Evolutionary conservation across 92 coral and sea anemone species (phyloP), one percentile per base, ranked within the genome.

Genomic region (Bergia puertoricense): DNA sequence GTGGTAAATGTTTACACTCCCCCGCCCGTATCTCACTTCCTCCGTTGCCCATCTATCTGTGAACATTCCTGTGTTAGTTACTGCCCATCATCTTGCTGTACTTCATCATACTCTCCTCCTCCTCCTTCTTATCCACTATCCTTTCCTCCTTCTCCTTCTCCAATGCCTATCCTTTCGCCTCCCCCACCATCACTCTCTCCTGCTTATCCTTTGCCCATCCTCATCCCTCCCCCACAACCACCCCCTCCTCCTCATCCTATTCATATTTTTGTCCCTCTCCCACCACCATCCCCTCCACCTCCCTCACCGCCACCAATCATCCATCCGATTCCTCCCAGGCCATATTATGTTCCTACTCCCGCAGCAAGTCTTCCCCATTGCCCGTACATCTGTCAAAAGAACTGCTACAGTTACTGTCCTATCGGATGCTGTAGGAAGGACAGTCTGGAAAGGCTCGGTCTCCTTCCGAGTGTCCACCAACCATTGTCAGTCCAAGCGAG

Each of bases 31-130:
- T 40, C 69, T 1, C 20, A 45, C 16, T 45, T 68, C 10, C 39
- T 68, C n/a, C 30, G 36, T 15, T 97, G 99, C 72, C 96, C 98
- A 4, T 86, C 89, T 4, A 73, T 90, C 43, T 97, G 99, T 50
- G 88, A 81, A 37, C 88, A 86, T 7, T 92, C 85, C 18, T 97
- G 99, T 85, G 79, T 95, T 71, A 93, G 97, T 38, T 85, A 93
- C 18, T 97, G 99, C 51, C 99, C 99, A 8, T 89, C 90, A 23
- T 81, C 94, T 37, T 97, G 99, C 88, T 97, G 99, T 51, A 74
- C 90, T 18, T 30, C 67, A 65, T 39, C 90, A 14, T 20, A 85
- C 54, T 43, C 94, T 10, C 43, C 30, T 20, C 43, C 79, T 45
- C 10, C 91, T 75, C 40, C 85, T 11, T 69, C 85, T 20, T 71